Evolutionary conservation across 2,797 vertebrate genomes (phyloP), one percentile per base, ranked within the genome.

Genomic region (Esox lucius): DNA sequence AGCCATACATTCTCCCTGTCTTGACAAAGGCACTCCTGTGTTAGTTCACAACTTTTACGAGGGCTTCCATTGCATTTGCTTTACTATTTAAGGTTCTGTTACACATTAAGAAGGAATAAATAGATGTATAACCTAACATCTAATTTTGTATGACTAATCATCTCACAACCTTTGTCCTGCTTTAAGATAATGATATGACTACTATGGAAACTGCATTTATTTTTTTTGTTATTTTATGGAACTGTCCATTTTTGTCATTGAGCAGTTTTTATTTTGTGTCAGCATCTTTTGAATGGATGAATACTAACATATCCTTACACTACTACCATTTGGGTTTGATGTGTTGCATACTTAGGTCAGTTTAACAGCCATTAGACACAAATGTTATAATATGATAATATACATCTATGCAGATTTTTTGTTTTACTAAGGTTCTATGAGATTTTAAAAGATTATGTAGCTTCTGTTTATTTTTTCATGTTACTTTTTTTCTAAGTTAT

Each of bases 331-430:
- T 46, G 61, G 68, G 68, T 59, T 72, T 65, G 51, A 42, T 71
- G 59, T 75, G 48, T 51, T 15, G 39, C 77, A 65, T 81, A 83
- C 75, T 69, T 33, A 68, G 16, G 59, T 28, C 12, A 39, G 39
- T 31, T 26, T 26, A 11, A 66, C 75, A 85, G 72, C 77, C 71
- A 61, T 70, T 79, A 83, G 62, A 88, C 76, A 83, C 75, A 76
- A 81, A 62, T 59, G 22, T 67, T 72, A 49, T 51, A 70, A 70
- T 61, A 76, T 69, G 61, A 78, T 16, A 61, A 46, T 73, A 49
- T 79, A 81, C 83, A 88, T 88, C 87, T 93, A 94, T 93, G 92
- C 92, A 92, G 89, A 89, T 81, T 86, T 69, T 83, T 83, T 35
- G n/a, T 68, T 80, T 80, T 84, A 79, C 80, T 79, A 81, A 77